Evolutionary conservation across 1,140 invertebrate species (phyloP).

Genomic region (Zaprionus inermis): DNA sequence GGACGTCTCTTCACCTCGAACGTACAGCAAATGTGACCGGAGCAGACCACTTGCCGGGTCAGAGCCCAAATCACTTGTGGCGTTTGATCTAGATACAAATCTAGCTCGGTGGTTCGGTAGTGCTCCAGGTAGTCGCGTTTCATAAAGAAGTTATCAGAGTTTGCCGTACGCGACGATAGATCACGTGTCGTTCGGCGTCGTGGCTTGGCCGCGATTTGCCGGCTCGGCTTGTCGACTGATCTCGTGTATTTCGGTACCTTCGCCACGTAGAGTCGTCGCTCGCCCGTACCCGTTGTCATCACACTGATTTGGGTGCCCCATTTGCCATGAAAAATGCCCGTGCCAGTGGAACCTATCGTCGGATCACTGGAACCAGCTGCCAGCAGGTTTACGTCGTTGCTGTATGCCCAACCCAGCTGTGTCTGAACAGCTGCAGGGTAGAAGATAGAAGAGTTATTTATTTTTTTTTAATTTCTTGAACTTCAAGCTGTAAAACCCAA

Average conservation of each 20-base stretch:
- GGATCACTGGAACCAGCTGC: constrained; percentile 84
- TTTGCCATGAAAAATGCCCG: constrained; percentile 84
- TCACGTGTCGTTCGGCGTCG: neutral
- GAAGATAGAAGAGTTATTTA: too few relatives aligned
- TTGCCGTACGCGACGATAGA: neutral
- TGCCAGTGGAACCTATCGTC: constrained; percentile 75
- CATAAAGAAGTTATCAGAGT: constrained; percentile 38
- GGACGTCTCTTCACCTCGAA: constrained; percentile 55
- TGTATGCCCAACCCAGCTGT: constrained; percentile 85
- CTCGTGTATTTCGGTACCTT: constrained; percentile 55
- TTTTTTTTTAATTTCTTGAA: too few relatives aligned
- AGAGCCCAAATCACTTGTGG: neutral
- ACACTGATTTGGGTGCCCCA: constrained; percentile 48
- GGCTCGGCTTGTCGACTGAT: neutral
- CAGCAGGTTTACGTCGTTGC: constrained; percentile 85
- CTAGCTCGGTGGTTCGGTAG: constrained; percentile 50
- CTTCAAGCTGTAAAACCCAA: neutral
- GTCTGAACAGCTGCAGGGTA: constrained; percentile 83
- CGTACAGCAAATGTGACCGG: constrained; percentile 61
- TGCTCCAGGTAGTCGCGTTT: constrained; percentile 60
- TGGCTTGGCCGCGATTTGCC: neutral
- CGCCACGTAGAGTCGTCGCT: constrained; percentile 58
- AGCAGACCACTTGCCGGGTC: constrained; percentile 31
- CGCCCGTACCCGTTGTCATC: constrained; percentile 48
- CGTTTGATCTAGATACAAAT: neutral